Evolutionary conservation across 1,140 invertebrate genomes (phyloP).

Genomic region (Formica exsecta): DNA sequence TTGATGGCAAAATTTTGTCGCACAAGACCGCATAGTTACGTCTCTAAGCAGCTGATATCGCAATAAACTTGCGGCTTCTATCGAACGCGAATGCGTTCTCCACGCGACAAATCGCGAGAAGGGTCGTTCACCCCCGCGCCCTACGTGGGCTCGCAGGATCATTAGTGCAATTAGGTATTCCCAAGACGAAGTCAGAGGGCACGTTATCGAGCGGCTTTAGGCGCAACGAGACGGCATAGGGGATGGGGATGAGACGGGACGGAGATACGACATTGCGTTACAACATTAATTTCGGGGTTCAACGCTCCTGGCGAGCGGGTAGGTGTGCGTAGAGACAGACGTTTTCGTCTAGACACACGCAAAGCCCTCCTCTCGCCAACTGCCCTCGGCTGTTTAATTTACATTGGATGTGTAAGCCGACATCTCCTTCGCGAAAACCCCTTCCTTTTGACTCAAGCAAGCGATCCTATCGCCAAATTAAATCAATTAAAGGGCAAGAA

Average conservation of each 20-base stretch:
- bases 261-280: slow-evolving; percentile 69
- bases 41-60: not conserved
- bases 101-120: slow-evolving; percentile 52
- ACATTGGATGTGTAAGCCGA: slow-evolving; percentile 14
- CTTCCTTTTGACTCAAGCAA: slow-evolving; percentile 14
- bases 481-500: not conserved
- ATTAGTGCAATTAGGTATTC: slow-evolving; percentile 70
- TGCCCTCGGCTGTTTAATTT: slow-evolving; percentile 41
- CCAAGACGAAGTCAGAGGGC: slow-evolving; percentile 67
- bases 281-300: slow-evolving; percentile 81
- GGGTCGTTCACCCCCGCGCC: slow-evolving; percentile 68
- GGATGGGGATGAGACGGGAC: slow-evolving; percentile 64
- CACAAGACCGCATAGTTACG: not conserved
- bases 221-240: slow-evolving; percentile 50
- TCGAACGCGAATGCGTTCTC: slow-evolving; percentile 45
- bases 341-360: slow-evolving; percentile 73
- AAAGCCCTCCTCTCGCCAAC: slow-evolving; percentile 60
- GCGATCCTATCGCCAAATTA: slow-evolving; percentile 11
- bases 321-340: slow-evolving; percentile 60
- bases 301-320: slow-evolving; percentile 75
- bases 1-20: too few species aligned
- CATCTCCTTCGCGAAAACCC: slow-evolving; percentile 42
- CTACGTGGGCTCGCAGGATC: slow-evolving; percentile 54
- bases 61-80: slow-evolving; percentile 2
- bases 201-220: slow-evolving; percentile 70